These are phyloP conservation scores for Idaea dimidiata DNA, from an alignment of 2,888 invertebrate genomes.

Conservation along the genomic window DNA sequence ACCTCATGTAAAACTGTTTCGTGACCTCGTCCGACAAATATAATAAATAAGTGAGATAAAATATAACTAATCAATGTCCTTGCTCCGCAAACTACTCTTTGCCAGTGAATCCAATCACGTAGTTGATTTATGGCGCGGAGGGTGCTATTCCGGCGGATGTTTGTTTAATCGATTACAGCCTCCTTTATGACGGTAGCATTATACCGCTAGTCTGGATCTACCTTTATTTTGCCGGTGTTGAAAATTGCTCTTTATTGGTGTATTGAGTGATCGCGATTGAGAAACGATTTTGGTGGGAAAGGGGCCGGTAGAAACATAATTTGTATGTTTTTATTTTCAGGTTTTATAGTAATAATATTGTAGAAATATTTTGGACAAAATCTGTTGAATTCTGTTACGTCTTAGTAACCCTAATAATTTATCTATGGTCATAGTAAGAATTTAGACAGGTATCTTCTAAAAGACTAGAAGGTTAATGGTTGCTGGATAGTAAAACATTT, in stretches of 20 bases:
- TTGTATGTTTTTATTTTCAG: slow-evolving; percentile 23
- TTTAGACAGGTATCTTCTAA: too few relatives aligned
- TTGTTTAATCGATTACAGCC: slow-evolving; percentile 74
- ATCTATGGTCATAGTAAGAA: too few relatives aligned
- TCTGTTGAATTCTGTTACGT: too few relatives aligned
- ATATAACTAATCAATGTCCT: not conserved
- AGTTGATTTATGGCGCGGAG: slow-evolving; percentile 67
- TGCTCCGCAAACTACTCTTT: slow-evolving; percentile 33
- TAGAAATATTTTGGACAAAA: too few relatives aligned
- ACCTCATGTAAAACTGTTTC: too few relatives aligned
- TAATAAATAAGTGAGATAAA: not conserved
- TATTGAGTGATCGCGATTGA: slow-evolving; percentile 19
- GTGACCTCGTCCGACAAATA: too few relatives aligned
- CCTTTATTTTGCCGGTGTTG: slow-evolving; percentile 16
- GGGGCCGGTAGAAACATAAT: not conserved
- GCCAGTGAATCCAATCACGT: slow-evolving; percentile 55
- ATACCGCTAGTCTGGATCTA: slow-evolving; percentile 21
- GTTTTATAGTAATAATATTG: not conserved
- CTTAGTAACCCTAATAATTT: too few relatives aligned
- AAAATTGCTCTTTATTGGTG: slow-evolving; percentile 34
- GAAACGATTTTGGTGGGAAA: not conserved
- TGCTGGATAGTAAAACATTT: too few relatives aligned
- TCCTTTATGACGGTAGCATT: slow-evolving; percentile 60
- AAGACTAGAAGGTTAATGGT: too few relatives aligned
- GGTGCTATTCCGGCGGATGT: slow-evolving; percentile 64